These are phyloP conservation scores for Alosa alosa DNA, from an alignment of 2,113 vertebrate genomes.

Conservation along the genomic window DNA sequence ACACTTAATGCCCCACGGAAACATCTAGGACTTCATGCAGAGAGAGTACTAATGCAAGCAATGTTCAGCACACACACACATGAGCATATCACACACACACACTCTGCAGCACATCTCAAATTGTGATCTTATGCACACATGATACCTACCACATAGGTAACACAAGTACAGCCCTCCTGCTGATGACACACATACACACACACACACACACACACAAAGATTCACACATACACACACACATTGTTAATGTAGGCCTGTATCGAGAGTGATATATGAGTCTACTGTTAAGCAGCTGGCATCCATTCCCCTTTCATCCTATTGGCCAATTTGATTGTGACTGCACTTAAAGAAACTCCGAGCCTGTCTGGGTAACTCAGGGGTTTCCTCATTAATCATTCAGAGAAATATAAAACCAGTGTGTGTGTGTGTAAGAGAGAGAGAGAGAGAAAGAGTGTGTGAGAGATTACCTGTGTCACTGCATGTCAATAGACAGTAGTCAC, in stretches of 20 bases:
- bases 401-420: background rate
- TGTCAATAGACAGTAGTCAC: background rate
- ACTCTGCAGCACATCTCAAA: conserved; percentile 14
- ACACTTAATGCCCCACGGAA: background rate
- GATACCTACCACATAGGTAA: conserved; percentile 71
- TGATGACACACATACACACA: conserved; percentile 53
- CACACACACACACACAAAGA: conserved; percentile 31
- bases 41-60: conserved; percentile 24
- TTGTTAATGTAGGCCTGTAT: conserved; percentile 11
- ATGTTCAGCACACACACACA: background rate
- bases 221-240: conserved; percentile 14
- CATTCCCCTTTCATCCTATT: conserved; percentile 6
- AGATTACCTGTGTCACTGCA: too few relatives aligned
- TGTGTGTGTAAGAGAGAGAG: too few relatives aligned
- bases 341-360: background rate
- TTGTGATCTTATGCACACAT: background rate
- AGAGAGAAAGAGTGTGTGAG: too few relatives aligned
- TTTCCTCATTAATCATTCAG: conserved; percentile 39
- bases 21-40: background rate
- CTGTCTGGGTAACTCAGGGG: background rate
- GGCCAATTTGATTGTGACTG: background rate
- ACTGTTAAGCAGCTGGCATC: background rate
- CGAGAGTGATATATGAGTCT: conserved; percentile 4
- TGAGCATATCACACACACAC: conserved; percentile 52
- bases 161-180: conserved; percentile 71